phyloP scores from a whole-genome alignment of 2,797 vertebrate genomes.

The Sternotherus odoratus region DNA sequence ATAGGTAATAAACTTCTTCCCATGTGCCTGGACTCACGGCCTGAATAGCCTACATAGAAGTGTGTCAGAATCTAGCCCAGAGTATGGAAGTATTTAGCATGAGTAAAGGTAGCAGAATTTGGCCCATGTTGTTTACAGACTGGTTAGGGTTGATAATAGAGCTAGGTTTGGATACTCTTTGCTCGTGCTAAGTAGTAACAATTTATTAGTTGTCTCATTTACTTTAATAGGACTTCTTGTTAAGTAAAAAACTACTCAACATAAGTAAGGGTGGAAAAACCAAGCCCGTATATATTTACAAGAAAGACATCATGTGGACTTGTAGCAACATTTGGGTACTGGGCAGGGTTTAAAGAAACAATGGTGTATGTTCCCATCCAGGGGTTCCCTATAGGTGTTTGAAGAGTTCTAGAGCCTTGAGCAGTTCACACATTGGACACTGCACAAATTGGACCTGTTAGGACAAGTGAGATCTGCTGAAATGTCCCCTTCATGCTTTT shows the following conservation, averaged over 20 bases:
- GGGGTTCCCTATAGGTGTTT: neutral
- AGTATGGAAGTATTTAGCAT: neutral
- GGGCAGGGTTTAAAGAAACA: neutral
- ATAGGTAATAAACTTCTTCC: neutral
- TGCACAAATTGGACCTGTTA: neutral
- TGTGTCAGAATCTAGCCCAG: neutral
- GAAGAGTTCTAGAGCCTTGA: neutral
- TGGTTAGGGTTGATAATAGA: neutral
- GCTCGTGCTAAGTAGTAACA: neutral
- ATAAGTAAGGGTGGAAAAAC: neutral
- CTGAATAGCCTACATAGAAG: neutral
- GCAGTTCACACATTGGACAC: neutral
- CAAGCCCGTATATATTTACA: neutral
- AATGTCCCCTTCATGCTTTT: neutral
- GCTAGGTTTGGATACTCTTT: neutral
- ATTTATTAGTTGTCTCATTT: neutral
- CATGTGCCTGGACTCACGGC: neutral
- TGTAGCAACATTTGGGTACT: neutral
- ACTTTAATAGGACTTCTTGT: neutral
- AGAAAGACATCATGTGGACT: neutral
- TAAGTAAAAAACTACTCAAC: neutral
- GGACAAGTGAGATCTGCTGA: neutral
- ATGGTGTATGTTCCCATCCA: neutral
- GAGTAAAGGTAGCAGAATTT: neutral
- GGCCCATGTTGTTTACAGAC: neutral